Base-by-base conservation (phyloP, 2,888 invertebrate genomes). In the Hoplodrina ambigua region DNA sequence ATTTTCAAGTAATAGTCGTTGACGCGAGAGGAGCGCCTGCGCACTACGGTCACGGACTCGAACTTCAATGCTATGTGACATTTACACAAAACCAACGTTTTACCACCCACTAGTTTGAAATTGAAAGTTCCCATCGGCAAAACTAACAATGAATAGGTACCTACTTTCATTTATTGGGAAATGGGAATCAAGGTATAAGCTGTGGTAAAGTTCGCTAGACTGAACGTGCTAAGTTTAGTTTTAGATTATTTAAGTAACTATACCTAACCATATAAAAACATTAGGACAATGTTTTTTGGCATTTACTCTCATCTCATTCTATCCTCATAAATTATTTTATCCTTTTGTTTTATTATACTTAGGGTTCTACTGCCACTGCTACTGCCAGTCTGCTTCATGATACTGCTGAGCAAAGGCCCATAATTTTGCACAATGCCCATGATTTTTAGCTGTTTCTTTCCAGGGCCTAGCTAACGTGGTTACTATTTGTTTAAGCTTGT, bases 21-120 rank as follows among this genome's bases (percentile, higher is more conserved):
- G 88, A 88, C 88, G 88, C 87, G 86, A 86, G 88, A 84, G 86
- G 88, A 88, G 88, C 89, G 84, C 86, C 81, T 30, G 73, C 78
- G 68, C 76, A 79, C 80, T 81, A 73, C 87, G 92, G 89, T 93
- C 93, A 93, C 87, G 93, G 93, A 90, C 92, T 85, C 85, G 90
- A 89, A 88, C 90, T 92, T 88, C 89, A 86, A 82, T 85, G 87
- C 86, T 85, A 86, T 85, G 82, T 88, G 91, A 87, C 90, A 91
- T 92, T 91, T 91, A 81, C 83, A 83, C 75, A 77, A 87, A 82
- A 84, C 77, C 77, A 77, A 82, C 78, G 82, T 81, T 82, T 80
- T 84, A 67, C 83, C 80, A 81, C 80, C 82, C 80, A 83, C 75
- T 75, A 67, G 66, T 70, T 72, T 77, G 67, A 72, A 84, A 83